phyloP scores from a whole-genome alignment of 1,140 invertebrate genomes.

The Drosophila grimshawi region DNA sequence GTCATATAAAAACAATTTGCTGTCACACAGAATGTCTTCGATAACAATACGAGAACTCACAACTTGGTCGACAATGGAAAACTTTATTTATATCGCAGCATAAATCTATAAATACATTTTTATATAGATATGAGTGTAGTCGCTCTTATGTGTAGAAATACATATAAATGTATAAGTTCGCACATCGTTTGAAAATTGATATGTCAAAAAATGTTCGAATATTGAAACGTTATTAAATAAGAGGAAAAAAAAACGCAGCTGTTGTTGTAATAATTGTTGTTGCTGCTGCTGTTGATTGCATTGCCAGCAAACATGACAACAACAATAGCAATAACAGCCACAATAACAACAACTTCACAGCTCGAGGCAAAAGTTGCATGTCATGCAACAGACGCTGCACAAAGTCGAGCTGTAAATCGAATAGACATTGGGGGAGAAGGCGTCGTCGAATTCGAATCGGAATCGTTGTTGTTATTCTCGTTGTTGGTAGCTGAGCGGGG shows the following conservation, averaged over 20 bases:
- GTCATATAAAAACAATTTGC: conserved; percentile 79
- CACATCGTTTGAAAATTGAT: conserved; percentile 72
- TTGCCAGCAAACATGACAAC: conserved; percentile 57
- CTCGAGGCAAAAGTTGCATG: conserved; percentile 74
- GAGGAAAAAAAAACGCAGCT: conserved; percentile 44
- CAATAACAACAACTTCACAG: conserved; percentile 50
- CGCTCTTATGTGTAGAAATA: background rate
- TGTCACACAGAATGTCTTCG: conserved; percentile 31
- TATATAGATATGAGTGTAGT: conserved; percentile 34
- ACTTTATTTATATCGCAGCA: conserved; percentile 65
- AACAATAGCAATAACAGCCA: conserved; percentile 35
- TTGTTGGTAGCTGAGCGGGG: background rate
- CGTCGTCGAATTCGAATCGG: background rate
- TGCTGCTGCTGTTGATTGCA: conserved; percentile 65
- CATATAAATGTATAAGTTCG: conserved; percentile 23
- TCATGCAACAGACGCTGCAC: conserved; percentile 73
- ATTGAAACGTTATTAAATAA: conserved; percentile 82
- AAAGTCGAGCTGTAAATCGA: conserved; percentile 76
- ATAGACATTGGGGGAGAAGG: conserved; percentile 53
- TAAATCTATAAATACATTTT: conserved; percentile 54
- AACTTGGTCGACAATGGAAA: conserved; percentile 56
- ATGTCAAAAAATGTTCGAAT: conserved; percentile 80
- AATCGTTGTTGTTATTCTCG: background rate
- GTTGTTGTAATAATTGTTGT: conserved; percentile 45
- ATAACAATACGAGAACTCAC: conserved; percentile 12